Evolutionary conservation across 1,140 invertebrate genomes (phyloP).

Genomic region (Pentalonia nigronervosa): DNA sequence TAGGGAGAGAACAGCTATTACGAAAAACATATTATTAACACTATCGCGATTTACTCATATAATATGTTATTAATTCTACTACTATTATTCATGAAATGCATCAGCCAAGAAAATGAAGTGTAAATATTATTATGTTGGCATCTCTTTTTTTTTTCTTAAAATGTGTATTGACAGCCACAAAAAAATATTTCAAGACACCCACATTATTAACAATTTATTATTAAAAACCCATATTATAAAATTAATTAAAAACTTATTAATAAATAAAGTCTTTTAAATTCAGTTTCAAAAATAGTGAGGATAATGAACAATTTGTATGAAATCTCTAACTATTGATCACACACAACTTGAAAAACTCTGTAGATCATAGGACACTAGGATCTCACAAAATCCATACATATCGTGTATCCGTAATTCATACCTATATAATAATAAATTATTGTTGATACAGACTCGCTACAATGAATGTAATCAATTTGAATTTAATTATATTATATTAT

Average conservation of each 20-base stretch:
- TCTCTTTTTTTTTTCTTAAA: not conserved
- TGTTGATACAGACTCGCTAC: not conserved
- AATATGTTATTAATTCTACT: not conserved
- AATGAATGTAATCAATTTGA: too few species aligned
- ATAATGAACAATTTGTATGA: not conserved
- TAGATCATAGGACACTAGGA: not conserved
- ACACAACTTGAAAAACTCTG: not conserved
- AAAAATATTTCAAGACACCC: too few species aligned
- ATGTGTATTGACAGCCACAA: too few species aligned
- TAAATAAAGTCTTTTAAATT: too few species aligned
- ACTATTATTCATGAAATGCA: not conserved
- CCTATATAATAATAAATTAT: not conserved
- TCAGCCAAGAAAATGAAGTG: not conserved
- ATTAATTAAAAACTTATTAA: too few species aligned
- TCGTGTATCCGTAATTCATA: not conserved
- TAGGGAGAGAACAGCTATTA: not conserved
- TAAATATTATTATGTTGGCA: not conserved
- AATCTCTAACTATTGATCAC: not conserved
- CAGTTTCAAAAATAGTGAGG: not conserved
- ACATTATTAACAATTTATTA: too few species aligned
- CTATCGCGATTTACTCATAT: not conserved
- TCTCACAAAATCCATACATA: not conserved
- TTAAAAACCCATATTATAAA: too few species aligned
- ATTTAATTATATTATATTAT: too few species aligned
- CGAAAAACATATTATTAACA: not conserved